A percentile compares a stretch with the other conserved stretches of the same genome.
phyloP scores from a whole-genome alignment of 53 echinoderm and acorn worm genomes.

The Arbacia lixula region DNA sequence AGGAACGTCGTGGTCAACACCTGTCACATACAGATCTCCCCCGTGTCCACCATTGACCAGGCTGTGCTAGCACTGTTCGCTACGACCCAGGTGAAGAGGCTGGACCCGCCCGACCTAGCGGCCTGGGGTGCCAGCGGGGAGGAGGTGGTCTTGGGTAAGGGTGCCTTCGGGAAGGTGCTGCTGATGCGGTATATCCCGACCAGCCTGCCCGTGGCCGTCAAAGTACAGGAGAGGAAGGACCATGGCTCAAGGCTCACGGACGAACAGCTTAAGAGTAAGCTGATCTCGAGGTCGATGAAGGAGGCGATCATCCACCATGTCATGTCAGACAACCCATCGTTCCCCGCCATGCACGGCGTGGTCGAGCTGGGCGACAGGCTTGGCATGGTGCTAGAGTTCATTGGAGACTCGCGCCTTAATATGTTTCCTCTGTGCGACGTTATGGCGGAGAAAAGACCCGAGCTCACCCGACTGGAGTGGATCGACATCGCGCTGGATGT shows the following conservation, averaged over 20 bases:
- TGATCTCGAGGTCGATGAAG: conserved; percentile 37
- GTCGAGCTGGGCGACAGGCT: conserved; percentile 3
- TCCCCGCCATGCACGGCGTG: conserved; percentile 29
- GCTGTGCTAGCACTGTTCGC: conserved; percentile 27
- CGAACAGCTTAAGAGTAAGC: conserved; percentile 8
- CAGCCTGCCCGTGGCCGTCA: conserved; percentile 33
- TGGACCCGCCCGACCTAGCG: background rate
- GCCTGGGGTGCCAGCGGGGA: conserved; percentile 1
- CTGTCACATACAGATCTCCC: conserved; percentile 2
- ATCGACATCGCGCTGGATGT: conserved; percentile 51
- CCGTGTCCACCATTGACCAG: conserved; percentile 39
- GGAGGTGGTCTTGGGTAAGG: conserved; percentile 33
- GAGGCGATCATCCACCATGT: conserved; percentile 45
- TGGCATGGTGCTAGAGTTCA: conserved; percentile 28
- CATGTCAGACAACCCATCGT: conserved; percentile 41
- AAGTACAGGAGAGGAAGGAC: conserved; percentile 35
- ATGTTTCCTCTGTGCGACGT: conserved; percentile 35
- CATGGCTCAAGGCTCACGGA: background rate
- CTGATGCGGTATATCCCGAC: conserved; percentile 46
- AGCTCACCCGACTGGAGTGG: conserved; percentile 30
- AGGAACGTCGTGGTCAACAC: conserved; percentile 17
- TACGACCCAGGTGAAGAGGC: conserved; percentile 16
- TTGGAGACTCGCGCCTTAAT: conserved; percentile 7
- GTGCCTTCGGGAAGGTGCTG: conserved; percentile 38
- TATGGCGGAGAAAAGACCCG: background rate